phyloP scores from a whole-genome alignment of 2,888 invertebrate genomes.

The Phania funesta region DNA sequence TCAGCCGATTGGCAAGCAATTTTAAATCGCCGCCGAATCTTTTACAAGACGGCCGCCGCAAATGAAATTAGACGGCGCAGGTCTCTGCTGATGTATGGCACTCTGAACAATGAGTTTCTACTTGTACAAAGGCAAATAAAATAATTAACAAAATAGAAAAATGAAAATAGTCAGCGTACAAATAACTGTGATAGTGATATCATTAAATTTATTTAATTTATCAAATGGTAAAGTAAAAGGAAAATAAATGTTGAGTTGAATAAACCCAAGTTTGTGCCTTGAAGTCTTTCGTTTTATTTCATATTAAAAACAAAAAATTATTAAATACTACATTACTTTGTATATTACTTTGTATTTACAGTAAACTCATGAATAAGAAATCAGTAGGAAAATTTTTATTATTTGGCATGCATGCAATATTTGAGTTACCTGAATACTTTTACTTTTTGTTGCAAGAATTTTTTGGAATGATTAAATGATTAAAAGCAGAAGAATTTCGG shows the following conservation, averaged over 20 bases:
- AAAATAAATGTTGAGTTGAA: constrained; percentile 2
- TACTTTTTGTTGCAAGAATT: background rate
- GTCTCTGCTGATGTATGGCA: constrained; percentile 48
- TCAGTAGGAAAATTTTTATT: background rate
- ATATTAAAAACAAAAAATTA: background rate
- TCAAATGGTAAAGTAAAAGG: constrained; percentile 70
- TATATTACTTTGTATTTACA: background rate
- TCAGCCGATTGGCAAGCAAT: no score
- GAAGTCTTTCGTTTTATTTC: constrained; percentile 70
- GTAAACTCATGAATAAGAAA: background rate
- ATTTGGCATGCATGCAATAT: no score
- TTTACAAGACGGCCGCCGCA: no score
- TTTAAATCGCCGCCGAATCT: no score
- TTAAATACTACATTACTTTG: background rate
- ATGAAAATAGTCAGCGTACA: constrained; percentile 59
- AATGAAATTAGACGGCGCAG: no score
- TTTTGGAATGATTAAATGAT: background rate
- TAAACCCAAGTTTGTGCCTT: constrained; percentile 59
- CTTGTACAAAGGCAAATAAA: constrained; percentile 12
- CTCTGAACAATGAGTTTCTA: constrained; percentile 28
- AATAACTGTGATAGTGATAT: constrained; percentile 70
- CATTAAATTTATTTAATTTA: constrained; percentile 67
- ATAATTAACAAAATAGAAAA: constrained; percentile 15
- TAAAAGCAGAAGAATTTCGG: background rate
- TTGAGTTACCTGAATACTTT: constrained; percentile 45